These are phyloP conservation scores for Pluvianellus socialis DNA, from an alignment of 2,113 vertebrate species.

Conservation along the genomic window DNA sequence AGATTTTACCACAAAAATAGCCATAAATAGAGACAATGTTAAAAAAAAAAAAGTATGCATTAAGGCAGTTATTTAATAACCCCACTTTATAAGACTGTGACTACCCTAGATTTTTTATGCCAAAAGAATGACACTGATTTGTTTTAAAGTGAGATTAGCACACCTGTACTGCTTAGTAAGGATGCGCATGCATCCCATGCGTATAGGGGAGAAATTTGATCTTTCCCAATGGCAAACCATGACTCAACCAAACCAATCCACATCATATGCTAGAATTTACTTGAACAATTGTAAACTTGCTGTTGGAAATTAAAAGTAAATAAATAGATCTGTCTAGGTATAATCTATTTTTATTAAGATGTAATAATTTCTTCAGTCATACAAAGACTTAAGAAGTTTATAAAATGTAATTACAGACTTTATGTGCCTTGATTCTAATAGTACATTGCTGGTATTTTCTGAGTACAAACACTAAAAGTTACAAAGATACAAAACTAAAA, in stretches of 20 bases:
- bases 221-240: background rate
- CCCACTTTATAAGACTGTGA: background rate
- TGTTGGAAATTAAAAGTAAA: background rate
- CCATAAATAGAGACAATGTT: background rate
- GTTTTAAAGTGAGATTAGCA: background rate
- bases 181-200: background rate
- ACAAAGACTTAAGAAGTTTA: background rate
- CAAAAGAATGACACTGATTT: background rate
- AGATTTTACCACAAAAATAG: background rate
- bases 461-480: background rate
- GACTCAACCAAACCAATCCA: background rate
- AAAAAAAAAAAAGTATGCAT: background rate
- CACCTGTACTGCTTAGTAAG: background rate
- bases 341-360: background rate
- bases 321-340: background rate
- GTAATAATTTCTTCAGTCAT: background rate
- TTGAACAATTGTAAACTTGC: background rate
- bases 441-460: background rate
- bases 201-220: background rate
- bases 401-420: background rate
- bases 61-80: background rate
- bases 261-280: background rate
- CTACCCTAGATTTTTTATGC: background rate
- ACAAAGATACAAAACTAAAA: background rate
- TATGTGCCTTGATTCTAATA: background rate